phyloP scores from a whole-genome alignment of 2,113 vertebrate species.

The Corvus cornix region DNA sequence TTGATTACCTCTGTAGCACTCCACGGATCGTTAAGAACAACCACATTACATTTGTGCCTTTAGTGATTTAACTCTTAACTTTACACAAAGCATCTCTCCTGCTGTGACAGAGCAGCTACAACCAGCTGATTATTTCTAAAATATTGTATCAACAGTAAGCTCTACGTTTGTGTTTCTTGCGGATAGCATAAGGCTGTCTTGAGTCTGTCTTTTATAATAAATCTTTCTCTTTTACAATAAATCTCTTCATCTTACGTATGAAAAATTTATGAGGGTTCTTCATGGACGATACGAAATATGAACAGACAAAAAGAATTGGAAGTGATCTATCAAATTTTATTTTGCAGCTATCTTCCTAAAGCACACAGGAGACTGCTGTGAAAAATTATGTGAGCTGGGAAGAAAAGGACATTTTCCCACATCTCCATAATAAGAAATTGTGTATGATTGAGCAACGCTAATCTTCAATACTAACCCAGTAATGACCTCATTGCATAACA shows the following conservation, averaged over 20 bases:
- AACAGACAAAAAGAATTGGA: constrained; percentile 39
- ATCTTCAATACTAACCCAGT: background rate
- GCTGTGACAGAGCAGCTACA: background rate
- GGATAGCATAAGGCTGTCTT: background rate
- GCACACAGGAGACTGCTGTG: background rate
- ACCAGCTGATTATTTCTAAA: constrained; percentile 8
- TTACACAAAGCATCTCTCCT: background rate
- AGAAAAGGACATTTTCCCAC: background rate
- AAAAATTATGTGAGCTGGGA: background rate
- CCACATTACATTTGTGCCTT: background rate
- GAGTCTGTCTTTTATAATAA: background rate
- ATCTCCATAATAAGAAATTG: background rate
- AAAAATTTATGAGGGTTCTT: constrained; percentile 51
- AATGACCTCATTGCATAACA: background rate
- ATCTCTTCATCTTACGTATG: constrained; percentile 13
- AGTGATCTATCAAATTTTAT: constrained; percentile 22
- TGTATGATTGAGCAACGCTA: background rate
- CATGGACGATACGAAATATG: background rate
- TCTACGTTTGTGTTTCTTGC: background rate
- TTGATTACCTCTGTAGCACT: background rate
- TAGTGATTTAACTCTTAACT: background rate
- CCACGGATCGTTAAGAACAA: background rate
- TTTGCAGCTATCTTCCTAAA: constrained; percentile 3
- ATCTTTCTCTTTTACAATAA: background rate
- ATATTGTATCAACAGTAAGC: background rate